Evolutionary conservation across 2,113 vertebrate species (phyloP).

Genomic region (Zosterops hypoxanthus): DNA sequence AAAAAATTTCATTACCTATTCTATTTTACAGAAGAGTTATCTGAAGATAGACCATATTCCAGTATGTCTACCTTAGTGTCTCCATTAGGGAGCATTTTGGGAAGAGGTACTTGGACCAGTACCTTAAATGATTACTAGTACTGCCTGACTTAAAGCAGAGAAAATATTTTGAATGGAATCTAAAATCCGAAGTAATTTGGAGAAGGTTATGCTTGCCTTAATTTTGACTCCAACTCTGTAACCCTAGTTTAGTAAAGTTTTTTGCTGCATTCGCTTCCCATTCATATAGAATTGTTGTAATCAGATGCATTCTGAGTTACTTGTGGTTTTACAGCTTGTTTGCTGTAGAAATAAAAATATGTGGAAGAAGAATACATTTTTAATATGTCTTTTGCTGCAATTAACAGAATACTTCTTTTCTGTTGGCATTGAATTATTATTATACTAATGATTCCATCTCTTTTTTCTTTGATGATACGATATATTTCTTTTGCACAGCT

Average conservation of each 20-base stretch:
- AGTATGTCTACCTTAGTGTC: neutral
- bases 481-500: neutral
- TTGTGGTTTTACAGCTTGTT: neutral
- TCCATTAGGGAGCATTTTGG: neutral
- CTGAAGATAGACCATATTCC: neutral
- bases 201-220: neutral
- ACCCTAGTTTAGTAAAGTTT: neutral
- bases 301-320: neutral
- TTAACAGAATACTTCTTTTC: neutral
- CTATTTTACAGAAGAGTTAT: neutral
- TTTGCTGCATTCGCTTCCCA: neutral
- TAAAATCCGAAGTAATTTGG: neutral
- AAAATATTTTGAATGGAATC: neutral
- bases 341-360: neutral
- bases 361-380: neutral
- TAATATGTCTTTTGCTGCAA: neutral
- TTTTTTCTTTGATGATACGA: neutral
- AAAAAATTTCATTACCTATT: neutral
- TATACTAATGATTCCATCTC: neutral
- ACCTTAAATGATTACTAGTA: neutral
- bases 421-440: neutral
- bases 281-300: neutral
- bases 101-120: neutral
- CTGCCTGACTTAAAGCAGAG: neutral
- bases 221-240: neutral